A percentile compares a stretch with the other conserved stretches of the same genome.
These are phyloP conservation scores for Heliconius congener DNA, from an alignment of 1,140 invertebrate genomes.

Conservation along the genomic window DNA sequence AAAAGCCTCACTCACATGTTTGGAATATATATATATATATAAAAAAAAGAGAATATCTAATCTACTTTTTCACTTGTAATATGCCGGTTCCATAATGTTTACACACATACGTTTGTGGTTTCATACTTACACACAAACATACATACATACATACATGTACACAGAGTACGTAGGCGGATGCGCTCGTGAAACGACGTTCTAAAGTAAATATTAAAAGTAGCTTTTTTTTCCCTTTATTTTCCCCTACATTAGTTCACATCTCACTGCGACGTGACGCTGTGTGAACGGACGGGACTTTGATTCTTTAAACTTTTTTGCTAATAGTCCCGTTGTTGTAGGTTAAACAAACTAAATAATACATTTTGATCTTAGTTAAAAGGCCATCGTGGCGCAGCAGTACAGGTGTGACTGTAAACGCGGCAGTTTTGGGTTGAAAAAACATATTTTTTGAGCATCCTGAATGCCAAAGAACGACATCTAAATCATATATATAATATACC, in stretches of 20 bases:
- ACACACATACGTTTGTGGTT: background rate
- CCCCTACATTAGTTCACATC: conserved; percentile 4
- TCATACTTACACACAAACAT: background rate
- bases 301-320: background rate
- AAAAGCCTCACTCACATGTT: background rate
- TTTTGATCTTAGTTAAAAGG: too few relatives aligned
- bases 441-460: too few relatives aligned
- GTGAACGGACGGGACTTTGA: background rate
- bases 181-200: background rate
- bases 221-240: background rate
- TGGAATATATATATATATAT: background rate
- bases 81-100: background rate
- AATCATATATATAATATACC: too few relatives aligned
- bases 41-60: background rate
- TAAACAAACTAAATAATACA: too few relatives aligned
- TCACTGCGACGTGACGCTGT: background rate
- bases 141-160: background rate
- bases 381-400: too few relatives aligned
- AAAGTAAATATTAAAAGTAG: conserved; percentile 8
- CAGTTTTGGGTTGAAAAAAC: too few relatives aligned
- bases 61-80: background rate
- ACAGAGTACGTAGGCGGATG: conserved; percentile 6
- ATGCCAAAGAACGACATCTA: too few relatives aligned
- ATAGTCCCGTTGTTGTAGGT: too few relatives aligned
- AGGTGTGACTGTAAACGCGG: too few relatives aligned